These are phyloP conservation scores for Astropecten irregularis DNA, from an alignment of 53 echinoderm and acorn worm genomes.

Conservation along the genomic window DNA sequence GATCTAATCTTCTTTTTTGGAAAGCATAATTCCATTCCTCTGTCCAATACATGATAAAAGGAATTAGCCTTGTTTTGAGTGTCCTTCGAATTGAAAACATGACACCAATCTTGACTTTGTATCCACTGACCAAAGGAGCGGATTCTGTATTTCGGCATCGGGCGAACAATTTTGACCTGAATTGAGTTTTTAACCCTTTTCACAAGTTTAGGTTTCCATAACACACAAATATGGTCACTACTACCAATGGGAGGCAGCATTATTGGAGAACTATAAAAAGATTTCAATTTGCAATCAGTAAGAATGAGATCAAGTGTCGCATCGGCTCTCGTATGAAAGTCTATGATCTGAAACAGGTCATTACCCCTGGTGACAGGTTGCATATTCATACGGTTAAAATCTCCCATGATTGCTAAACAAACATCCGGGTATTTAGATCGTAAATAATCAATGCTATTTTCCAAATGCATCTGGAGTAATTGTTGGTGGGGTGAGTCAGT, in stretches of 20 bases:
- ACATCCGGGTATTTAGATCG: neutral
- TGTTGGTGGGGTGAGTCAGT: neutral
- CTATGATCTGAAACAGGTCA: neutral
- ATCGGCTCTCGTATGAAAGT: neutral
- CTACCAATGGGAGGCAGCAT: neutral
- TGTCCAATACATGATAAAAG: neutral
- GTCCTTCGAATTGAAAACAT: neutral
- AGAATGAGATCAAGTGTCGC: neutral
- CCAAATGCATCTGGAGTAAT: neutral
- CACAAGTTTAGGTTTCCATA: neutral
- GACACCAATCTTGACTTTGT: neutral
- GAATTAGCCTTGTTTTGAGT: neutral
- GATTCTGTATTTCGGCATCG: neutral
- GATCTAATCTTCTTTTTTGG: too few relatives aligned
- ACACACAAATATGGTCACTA: neutral
- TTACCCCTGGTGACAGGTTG: neutral
- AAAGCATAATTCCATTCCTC: neutral
- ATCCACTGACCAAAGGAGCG: neutral
- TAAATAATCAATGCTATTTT: neutral
- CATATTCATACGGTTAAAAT: slow-evolving; percentile 19
- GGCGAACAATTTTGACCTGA: too few relatives aligned
- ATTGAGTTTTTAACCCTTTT: neutral
- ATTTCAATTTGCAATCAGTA: neutral
- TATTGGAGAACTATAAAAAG: neutral
- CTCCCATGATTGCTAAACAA: slow-evolving; percentile 12